These are phyloP conservation scores for Peromyscus maniculatus DNA, from an alignment of 2,113 vertebrate species.

Conservation along the genomic window DNA sequence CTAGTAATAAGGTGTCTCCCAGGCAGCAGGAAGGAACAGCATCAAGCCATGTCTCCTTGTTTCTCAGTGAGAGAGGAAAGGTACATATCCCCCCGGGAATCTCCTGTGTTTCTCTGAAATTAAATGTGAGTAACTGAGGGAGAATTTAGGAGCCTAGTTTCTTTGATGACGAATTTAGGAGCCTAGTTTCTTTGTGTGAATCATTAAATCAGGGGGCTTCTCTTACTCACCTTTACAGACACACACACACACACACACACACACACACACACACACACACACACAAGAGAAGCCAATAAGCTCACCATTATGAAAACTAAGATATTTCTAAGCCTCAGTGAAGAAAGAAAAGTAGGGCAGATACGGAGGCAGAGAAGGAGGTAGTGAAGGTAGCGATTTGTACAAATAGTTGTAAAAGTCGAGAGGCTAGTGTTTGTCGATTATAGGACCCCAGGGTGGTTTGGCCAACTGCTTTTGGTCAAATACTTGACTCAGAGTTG, in stretches of 20 bases:
- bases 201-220: background rate
- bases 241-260: background rate
- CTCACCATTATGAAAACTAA: background rate
- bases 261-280: background rate
- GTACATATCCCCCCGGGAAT: background rate
- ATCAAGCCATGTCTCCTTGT: background rate
- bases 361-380: background rate
- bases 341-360: constrained; percentile 1
- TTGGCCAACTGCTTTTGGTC: background rate
- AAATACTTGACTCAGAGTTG: background rate
- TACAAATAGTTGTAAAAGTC: background rate
- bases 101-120: constrained; percentile 29
- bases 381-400: background rate
- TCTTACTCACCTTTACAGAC: background rate
- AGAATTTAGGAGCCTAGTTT: background rate
- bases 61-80: background rate
- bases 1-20: background rate
- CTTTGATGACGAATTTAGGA: background rate
- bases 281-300: background rate
- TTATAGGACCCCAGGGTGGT: background rate
- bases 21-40: background rate
- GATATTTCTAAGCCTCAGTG: background rate
- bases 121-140: background rate
- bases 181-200: constrained; percentile 4
- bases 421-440: background rate